Base-by-base conservation (phyloP, 2,113 vertebrate species). In the Leptodactylus fuscus region DNA sequence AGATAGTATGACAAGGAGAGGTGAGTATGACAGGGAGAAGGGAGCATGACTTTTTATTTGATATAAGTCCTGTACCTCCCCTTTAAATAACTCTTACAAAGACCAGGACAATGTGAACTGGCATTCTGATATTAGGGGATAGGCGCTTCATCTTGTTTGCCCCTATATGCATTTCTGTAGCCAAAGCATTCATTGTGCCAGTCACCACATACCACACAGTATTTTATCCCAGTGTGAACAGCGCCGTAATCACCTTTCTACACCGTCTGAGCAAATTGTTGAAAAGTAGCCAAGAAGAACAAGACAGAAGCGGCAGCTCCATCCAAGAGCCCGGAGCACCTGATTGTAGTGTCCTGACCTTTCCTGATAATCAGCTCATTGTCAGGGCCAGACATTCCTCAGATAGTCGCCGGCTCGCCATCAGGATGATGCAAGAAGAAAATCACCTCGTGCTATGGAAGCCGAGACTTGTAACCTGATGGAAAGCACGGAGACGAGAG, bases 341-440 rank as follows among this genome's bases (percentile, higher is more conserved):
- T 81, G 58, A 81, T 3, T 7, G 77, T 15, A 22, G 4, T 11
- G 78, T 11, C 78, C 58, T 46, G 38, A 65, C 78, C 78, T 65
- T 46, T 81, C n/a, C 53, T 29, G 58, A 81, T 65, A 81, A 65
- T 65, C n/a, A 36, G 58, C n/a, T 7, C n/a, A 81, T 62, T 81
- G 78, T 81, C 36, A 27, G 2, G 7, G 44, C 55, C 78, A 65
- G 78, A 65, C 77, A 80, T 80, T 80, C 77, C 53, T 4, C 12
- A 27, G 13, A 80, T 80, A 58, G 51, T 41, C 74, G 46, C 29
- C 6, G 24, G 16, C 36, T 46, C 38, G 12, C 67, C 20, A 36
- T 22, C 67, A 38, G 38, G 34, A 41, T 71, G 67, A 38, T 36
- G 67, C 24, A 32, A 76, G n/a, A 34, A 76, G 73, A 51, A 49